These are phyloP conservation scores for Hetaerina americana DNA, from an alignment of 1,140 invertebrate species.

Conservation along the genomic window DNA sequence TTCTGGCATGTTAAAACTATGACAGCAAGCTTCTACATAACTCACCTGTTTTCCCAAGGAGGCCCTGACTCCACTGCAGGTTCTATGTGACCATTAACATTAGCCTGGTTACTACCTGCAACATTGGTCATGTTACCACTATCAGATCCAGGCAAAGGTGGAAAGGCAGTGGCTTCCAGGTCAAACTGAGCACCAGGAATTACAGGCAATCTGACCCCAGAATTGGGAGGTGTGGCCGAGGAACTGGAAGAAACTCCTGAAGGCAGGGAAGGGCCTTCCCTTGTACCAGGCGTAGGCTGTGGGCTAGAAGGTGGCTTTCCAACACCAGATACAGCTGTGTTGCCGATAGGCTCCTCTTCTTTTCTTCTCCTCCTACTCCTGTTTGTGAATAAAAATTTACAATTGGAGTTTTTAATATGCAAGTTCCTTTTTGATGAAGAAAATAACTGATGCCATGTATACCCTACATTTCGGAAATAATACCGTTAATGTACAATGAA, in stretches of 20 bases:
- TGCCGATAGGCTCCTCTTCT: conserved; percentile 25
- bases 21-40: background rate
- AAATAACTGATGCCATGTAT: too few relatives aligned
- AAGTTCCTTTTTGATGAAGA: too few relatives aligned
- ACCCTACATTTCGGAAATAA: too few relatives aligned
- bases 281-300: conserved; percentile 5
- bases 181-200: conserved; percentile 45
- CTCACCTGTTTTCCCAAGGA: conserved; percentile 16
- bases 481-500: too few relatives aligned
- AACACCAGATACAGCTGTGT: background rate
- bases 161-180: conserved; percentile 65
- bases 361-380: conserved; percentile 28
- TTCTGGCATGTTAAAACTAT: too few relatives aligned
- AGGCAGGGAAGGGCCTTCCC: background rate
- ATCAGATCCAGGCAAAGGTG: conserved; percentile 55
- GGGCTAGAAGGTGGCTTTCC: conserved; percentile 9
- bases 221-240: background rate
- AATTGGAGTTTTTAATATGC: too few relatives aligned
- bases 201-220: background rate
- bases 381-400: too few relatives aligned
- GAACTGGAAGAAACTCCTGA: background rate
- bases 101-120: background rate
- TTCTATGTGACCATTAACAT: conserved; percentile 14
- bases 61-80: conserved; percentile 9
- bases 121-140: conserved; percentile 5